Percentiles rank a stretch among this genome's conserved stretches.
Evolutionary conservation across 2,113 vertebrate genomes (phyloP).

Genomic region (Cichladusa arquata): DNA sequence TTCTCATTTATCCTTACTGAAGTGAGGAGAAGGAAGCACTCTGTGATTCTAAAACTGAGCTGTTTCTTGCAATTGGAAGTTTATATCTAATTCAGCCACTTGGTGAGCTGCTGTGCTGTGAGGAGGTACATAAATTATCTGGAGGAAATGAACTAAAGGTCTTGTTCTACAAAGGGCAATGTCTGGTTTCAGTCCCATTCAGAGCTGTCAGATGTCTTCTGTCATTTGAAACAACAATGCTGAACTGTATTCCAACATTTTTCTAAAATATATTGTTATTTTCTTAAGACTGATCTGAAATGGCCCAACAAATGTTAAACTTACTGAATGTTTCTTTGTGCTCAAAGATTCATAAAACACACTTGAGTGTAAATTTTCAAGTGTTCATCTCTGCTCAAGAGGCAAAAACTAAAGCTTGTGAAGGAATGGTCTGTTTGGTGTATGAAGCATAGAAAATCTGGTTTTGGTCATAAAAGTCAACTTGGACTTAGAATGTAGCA

Average conservation of each 20-base stretch:
- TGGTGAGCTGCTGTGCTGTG: not conserved
- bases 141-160: not conserved
- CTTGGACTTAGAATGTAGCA: not conserved
- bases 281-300: not conserved
- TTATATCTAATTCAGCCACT: not conserved
- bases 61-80: not conserved
- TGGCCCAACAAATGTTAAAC: not conserved
- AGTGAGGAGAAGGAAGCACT: not conserved
- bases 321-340: not conserved
- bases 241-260: not conserved
- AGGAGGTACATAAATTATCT: not conserved
- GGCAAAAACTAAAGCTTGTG: not conserved
- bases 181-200: not conserved
- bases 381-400: not conserved
- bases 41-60: not conserved
- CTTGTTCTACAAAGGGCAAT: not conserved
- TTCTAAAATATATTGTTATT: not conserved
- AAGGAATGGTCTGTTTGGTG: not conserved
- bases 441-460: not conserved
- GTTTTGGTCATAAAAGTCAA: not conserved
- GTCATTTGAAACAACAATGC: not conserved
- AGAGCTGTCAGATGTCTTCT: not conserved
- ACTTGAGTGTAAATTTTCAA: not conserved
- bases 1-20: not conserved
- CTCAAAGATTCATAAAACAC: not conserved